Evolutionary conservation across 2,797 vertebrate species (phyloP).

Genomic region (Saxicola maurus): DNA sequence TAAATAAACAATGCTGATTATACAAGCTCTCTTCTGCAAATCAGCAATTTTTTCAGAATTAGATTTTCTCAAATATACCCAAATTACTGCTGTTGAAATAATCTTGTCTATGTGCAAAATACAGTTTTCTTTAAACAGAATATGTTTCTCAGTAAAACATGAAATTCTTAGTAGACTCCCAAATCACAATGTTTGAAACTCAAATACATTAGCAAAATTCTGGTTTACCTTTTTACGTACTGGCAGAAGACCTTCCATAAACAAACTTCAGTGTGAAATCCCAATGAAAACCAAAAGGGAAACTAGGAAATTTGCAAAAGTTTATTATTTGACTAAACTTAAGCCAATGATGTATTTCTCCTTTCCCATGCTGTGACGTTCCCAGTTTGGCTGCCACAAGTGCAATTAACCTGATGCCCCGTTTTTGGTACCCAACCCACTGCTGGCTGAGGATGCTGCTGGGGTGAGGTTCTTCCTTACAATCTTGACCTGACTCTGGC

Average conservation of each 20-base stretch:
- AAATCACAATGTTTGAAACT: neutral
- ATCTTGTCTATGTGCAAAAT: neutral
- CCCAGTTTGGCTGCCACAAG: neutral
- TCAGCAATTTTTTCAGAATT: neutral
- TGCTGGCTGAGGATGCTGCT: neutral
- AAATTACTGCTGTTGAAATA: neutral
- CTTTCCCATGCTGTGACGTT: neutral
- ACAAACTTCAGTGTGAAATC: neutral
- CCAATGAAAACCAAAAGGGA: neutral
- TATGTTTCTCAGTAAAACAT: neutral
- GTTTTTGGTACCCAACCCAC: neutral
- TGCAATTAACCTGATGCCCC: neutral
- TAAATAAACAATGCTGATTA: neutral
- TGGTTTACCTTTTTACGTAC: neutral
- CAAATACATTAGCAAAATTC: neutral
- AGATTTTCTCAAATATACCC: neutral
- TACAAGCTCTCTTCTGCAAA: neutral
- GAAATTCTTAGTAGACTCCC: neutral
- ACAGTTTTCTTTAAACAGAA: neutral
- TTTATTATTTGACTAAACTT: neutral
- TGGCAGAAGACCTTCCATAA: neutral
- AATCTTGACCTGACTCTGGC: neutral
- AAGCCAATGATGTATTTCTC: neutral
- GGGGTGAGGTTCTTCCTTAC: neutral
- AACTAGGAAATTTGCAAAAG: neutral